Evolutionary conservation across 2,888 invertebrate species (phyloP).

Genomic region (Spodoptera littoralis): DNA sequence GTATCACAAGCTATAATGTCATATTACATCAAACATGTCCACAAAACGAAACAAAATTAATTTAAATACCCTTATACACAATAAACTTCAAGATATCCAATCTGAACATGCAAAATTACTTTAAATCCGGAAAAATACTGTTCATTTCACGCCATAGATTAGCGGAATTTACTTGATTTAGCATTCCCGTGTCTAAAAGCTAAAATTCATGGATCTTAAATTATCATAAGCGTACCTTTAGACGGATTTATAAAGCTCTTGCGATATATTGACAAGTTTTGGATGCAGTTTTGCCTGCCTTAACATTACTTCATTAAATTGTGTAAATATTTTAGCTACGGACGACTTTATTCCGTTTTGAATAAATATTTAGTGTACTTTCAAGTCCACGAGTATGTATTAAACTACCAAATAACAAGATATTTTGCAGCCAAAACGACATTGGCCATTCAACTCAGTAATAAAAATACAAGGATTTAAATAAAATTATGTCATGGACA

Average conservation of each 20-base stretch:
- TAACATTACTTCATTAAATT: no score
- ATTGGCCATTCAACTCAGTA: no score
- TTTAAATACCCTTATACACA: not conserved
- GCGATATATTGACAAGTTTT: slow-evolving; percentile 7
- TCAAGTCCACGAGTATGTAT: no score
- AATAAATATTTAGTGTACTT: no score
- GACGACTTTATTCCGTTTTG: no score
- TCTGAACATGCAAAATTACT: slow-evolving; percentile 3
- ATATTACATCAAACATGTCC: no score
- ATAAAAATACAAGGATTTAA: slow-evolving; percentile 32
- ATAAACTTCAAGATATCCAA: slow-evolving; percentile 7
- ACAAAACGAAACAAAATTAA: no score
- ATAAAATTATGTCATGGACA: slow-evolving; percentile 41
- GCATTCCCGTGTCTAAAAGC: slow-evolving; percentile 18
- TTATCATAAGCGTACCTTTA: slow-evolving; percentile 54
- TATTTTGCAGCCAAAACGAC: no score
- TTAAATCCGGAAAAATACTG: slow-evolving; percentile 9
- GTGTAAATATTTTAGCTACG: no score
- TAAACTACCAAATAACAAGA: no score
- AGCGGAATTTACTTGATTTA: slow-evolving; percentile 34
- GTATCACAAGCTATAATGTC: no score
- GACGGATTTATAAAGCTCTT: slow-evolving; percentile 23
- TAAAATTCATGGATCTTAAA: slow-evolving; percentile 60
- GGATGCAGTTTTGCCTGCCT: not conserved
- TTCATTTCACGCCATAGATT: slow-evolving; percentile 13